phyloP scores from a whole-genome alignment of 1,140 invertebrate species.

The Bombus difficillimus region DNA sequence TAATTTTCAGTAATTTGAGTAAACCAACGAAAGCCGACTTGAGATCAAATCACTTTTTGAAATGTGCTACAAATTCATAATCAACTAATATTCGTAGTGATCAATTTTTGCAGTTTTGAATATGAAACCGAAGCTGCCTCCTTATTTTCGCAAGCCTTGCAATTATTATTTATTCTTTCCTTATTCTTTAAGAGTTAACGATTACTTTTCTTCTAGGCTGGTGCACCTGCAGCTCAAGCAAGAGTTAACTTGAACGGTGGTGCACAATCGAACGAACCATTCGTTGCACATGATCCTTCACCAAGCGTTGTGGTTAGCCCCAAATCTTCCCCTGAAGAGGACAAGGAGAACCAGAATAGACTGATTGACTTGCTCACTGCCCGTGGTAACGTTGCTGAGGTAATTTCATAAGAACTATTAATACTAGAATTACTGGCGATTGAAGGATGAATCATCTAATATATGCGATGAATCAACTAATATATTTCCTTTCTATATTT shows the following conservation, averaged over 20 bases:
- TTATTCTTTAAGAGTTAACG: background rate
- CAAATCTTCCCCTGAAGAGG: constrained; percentile 75
- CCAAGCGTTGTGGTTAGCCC: constrained; percentile 73
- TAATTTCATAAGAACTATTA: constrained; percentile 40
- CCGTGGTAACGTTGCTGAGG: constrained; percentile 80
- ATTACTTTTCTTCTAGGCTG: background rate
- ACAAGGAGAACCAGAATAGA: constrained; percentile 81
- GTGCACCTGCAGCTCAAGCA: constrained; percentile 49
- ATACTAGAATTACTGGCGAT: background rate
- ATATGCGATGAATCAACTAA: too few relatives aligned
- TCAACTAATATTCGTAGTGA: too few relatives aligned
- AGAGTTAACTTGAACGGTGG: constrained; percentile 70
- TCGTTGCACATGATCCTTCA: constrained; percentile 68
- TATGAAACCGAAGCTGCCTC: too few relatives aligned
- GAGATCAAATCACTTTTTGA: too few relatives aligned
- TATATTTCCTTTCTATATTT: too few relatives aligned
- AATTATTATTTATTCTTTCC: background rate
- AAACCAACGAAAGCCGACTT: background rate
- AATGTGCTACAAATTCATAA: too few relatives aligned
- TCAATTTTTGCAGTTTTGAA: too few relatives aligned
- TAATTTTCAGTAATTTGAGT: background rate
- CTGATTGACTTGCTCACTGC: constrained; percentile 83
- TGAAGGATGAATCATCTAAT: too few relatives aligned
- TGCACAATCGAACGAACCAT: constrained; percentile 59
- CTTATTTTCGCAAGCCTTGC: too few relatives aligned